phyloP scores from a whole-genome alignment of 2,113 vertebrate species.

The Myotis brandtii region DNA sequence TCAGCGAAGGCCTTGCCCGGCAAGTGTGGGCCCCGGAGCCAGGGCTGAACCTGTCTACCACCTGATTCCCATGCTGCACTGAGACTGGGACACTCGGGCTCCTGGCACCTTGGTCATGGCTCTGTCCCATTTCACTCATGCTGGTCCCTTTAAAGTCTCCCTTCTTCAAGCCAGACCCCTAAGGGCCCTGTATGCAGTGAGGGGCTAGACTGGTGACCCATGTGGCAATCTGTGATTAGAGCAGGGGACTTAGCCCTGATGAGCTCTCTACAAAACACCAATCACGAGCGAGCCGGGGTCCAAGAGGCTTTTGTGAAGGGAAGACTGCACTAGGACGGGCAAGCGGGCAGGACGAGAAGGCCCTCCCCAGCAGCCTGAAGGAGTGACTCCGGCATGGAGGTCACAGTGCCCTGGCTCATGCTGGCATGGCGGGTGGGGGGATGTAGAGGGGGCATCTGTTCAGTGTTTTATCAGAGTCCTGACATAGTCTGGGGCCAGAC shows the following conservation, averaged over 20 bases:
- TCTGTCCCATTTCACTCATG: slow-evolving; percentile 11
- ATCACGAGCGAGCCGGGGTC: neutral
- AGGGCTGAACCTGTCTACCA: neutral
- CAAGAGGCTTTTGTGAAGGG: neutral
- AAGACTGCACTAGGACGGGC: neutral
- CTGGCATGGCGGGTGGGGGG: neutral
- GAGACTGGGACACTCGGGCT: neutral
- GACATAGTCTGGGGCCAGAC: neutral
- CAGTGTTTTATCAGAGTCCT: neutral
- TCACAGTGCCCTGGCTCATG: neutral
- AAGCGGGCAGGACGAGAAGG: neutral
- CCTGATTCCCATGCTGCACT: neutral
- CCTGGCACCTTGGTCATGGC: neutral
- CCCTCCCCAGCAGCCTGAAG: neutral
- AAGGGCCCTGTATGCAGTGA: neutral
- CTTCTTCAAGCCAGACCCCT: neutral
- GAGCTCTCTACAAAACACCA: neutral
- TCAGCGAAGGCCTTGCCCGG: neutral
- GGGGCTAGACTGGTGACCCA: neutral
- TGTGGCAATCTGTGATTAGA: neutral
- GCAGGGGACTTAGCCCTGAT: neutral
- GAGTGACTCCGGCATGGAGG: neutral
- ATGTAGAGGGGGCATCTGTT: neutral
- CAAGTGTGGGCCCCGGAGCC: neutral
- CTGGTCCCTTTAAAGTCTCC: neutral